Evolutionary conservation across 2,888 invertebrate genomes (phyloP), one percentile per base, ranked within the genome.

Genomic region (Macrophya annulata): DNA sequence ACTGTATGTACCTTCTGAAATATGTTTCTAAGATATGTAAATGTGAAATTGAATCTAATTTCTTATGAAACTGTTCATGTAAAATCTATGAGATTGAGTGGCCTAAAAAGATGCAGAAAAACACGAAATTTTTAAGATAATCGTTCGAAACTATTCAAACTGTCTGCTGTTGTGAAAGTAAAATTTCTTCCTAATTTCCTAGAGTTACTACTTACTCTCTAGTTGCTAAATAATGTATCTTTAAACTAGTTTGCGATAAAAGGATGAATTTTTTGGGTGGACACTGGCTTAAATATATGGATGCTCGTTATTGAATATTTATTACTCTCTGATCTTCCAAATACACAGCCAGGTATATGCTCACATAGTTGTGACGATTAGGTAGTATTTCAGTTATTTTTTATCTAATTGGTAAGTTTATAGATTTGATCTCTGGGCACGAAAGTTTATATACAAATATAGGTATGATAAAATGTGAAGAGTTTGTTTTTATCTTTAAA

Each of bases 211-310:
- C 17, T 31, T 43, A 48, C 17, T 77, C 25, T 51, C 77, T 77
- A 77, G 37, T 51, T 31, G 9, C 77, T 77, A 77, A n/a, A 51
- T 37, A 55, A 17, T 17, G 40, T 77, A 37, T 51, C 12, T 17
- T 77, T 37, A 37, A 31, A 10, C 31, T 51, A 55, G n/a, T 37
- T 37, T 15, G 37, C 37, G 17, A 77, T 51, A 15, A 77, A 5
- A 77, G 48, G 51, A 77, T 81, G 43, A 81, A 81, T 43, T 62
- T 6, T 21, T 62, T 59, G 37, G 37, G 77, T 55, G 31, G 37
- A 31, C 51, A 77, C 77, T 17, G 77, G 51, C 17, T 77, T 37
- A 55, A 77, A 77, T 77, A 77, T 77, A 77, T 77, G 77, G 77
- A 77, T 77, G 77, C 51, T 77, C 31, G 5, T 31, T 17, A 37